Percentiles rank a stretch among this genome's conserved stretches.
These are phyloP conservation scores for Crotalus horridus DNA, from an alignment of 2,113 vertebrate genomes.

Conservation along the genomic window DNA sequence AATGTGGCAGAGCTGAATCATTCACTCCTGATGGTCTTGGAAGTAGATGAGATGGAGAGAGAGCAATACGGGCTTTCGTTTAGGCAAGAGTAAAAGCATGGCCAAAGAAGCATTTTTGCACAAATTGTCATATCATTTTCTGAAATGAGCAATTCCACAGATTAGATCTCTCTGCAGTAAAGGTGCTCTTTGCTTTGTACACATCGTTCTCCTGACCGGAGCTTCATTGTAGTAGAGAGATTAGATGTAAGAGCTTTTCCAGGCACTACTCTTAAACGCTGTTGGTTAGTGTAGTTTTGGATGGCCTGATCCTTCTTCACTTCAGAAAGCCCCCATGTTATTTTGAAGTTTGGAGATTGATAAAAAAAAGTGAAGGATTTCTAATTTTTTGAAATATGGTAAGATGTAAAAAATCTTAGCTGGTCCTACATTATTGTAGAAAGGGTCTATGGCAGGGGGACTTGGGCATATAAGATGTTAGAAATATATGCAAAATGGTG, in stretches of 20 bases:
- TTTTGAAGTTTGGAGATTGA: background rate
- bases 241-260: no score
- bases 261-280: background rate
- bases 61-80: background rate
- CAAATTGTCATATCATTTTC: no score
- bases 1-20: background rate
- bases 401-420: background rate
- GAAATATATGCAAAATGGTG: background rate
- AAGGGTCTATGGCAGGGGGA: background rate
- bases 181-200: background rate
- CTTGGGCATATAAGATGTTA: background rate
- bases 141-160: background rate
- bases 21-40: background rate
- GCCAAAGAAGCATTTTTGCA: background rate
- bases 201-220: background rate
- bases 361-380: background rate
- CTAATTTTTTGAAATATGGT: background rate
- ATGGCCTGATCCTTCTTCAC: background rate
- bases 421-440: background rate
- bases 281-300: background rate
- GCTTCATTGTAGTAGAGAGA: background rate
- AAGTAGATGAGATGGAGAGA: background rate
- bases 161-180: background rate
- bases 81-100: background rate
- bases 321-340: background rate